Percentiles rank a stretch among this genome's conserved stretches.
Conservation (phyloP, 2,113 vertebrate species). For the Phalacrocorax brasilianus region DNA sequence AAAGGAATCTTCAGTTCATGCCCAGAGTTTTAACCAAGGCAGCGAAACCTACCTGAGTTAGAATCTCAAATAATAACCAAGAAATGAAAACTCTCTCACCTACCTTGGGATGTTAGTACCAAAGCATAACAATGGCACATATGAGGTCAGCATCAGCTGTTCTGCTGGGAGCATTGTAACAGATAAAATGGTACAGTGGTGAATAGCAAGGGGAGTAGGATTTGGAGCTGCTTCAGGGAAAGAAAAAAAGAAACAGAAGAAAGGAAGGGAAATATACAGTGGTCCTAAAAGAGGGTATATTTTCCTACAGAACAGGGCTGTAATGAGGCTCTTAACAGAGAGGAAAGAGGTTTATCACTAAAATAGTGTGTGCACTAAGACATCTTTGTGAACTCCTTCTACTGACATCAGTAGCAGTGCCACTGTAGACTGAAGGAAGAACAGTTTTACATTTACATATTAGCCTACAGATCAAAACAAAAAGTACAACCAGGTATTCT, state of each 20-base stretch:
- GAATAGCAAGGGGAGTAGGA: neutral
- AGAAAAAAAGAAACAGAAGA: neutral
- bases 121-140: neutral
- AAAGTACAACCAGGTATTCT: neutral
- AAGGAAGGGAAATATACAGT: neutral
- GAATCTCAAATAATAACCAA: conserved; percentile 1
- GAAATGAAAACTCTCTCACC: neutral
- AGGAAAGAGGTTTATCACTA: neutral
- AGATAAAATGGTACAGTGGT: neutral
- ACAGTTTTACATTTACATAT: neutral
- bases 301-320: neutral
- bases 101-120: neutral
- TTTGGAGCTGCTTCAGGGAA: neutral
- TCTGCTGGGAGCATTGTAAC: neutral
- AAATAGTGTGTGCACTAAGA: neutral
- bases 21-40: conserved; percentile 39
- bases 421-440: neutral
- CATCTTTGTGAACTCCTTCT: neutral
- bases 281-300: neutral
- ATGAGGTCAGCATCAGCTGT: conserved; percentile 16
- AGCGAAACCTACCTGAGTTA: neutral
- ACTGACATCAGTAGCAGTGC: neutral
- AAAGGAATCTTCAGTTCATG: conserved; percentile 1
- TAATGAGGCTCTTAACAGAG: neutral
- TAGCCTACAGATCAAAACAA: neutral